phyloP scores from a whole-genome alignment of 2,113 vertebrate species.

The Chrysochloris asiatica region DNA sequence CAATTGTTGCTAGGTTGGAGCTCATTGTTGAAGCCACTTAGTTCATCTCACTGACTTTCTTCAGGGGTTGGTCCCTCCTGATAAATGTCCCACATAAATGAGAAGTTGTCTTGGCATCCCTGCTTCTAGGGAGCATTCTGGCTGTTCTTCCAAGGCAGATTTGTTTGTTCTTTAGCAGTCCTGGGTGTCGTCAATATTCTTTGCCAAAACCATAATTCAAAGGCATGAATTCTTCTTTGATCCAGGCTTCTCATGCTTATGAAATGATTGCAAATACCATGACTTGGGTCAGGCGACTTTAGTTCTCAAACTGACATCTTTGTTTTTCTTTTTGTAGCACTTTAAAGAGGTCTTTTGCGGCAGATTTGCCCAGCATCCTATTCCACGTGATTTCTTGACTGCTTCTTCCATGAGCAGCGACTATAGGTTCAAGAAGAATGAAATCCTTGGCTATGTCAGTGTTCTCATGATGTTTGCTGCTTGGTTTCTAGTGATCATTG shows the following conservation, averaged over 20 bases:
- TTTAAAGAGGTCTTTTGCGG: neutral
- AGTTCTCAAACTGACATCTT: neutral
- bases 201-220: neutral
- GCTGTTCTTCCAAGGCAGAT: neutral
- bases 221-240: neutral
- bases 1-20: neutral
- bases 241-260: neutral
- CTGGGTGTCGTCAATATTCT: neutral
- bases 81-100: neutral
- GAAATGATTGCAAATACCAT: neutral
- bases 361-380: neutral
- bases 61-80: neutral
- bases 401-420: neutral
- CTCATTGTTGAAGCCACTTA: neutral
- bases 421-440: neutral
- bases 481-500: neutral
- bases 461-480: neutral
- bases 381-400: neutral
- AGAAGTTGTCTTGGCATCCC: neutral
- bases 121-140: neutral
- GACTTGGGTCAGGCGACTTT: neutral
- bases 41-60: neutral
- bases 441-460: neutral
- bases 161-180: neutral
- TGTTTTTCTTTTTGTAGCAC: neutral